Evolutionary conservation across 92 coral and sea anemone species (phyloP), one percentile per base, ranked within the genome.

Genomic region (Actinernus sp.): DNA sequence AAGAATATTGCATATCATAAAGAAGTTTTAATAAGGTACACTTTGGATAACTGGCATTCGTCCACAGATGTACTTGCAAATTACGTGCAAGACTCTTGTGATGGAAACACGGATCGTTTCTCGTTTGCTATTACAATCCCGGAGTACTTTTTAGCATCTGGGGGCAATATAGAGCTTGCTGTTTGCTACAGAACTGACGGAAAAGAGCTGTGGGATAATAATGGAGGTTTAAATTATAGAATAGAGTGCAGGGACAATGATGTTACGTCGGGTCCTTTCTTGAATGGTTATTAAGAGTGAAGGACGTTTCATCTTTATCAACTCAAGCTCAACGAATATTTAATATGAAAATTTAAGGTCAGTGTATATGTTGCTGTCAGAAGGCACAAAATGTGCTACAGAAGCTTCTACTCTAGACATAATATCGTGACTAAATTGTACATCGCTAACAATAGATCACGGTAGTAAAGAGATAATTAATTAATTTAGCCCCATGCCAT

Each of bases 201-300:
- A 10, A 58, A 74, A 27, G 99, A 95, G 53, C 88, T 87, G 41
- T 95, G 99, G 99, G 99, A 95, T 71, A 95, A 92, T 49, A 95
- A 95, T 54, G 75, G 73, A 14, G 91, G 96, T 6, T 57, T 57
- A 10, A 91, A 95, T 31, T 95, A 87, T 31, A 82, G 83, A 36
- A 79, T 95, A 10, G 99, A 87, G 37, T 95, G 99, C 48, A 74
- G 60, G 12, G 90, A 82, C 37, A 43, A 5, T 0, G 16, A 53
- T 26, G 63, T 51, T 25, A 47, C 34, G 56, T n/a, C 39, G 3
- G 75, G 41, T 18, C 24, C 49, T 27, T 63, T 18, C 5, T 0
- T 57, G 32, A 70, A 70, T 70, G 78, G 66, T 23, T 45, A 9
- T 23, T 45, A 18, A 45, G n/a, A n/a, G n/a, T n/a, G n/a, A n/a